Evolutionary conservation across 2,797 vertebrate species (phyloP).

Genomic region (Callimico goeldii): DNA sequence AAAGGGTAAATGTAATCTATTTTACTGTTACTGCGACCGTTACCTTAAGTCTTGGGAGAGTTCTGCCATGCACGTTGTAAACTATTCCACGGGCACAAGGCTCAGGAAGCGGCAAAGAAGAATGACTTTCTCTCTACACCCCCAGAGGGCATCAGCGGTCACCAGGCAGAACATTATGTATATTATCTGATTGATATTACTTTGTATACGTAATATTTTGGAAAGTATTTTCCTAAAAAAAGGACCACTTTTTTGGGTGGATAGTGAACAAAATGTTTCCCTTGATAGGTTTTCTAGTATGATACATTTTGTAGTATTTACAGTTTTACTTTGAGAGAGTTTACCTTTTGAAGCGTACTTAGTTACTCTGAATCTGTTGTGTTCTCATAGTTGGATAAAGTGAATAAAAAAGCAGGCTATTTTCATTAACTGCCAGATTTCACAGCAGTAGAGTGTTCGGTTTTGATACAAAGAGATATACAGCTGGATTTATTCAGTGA

Average conservation of each 20-base stretch:
- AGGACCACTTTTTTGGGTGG: neutral
- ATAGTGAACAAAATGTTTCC: constrained; percentile 1
- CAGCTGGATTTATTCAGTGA: constrained; percentile 27
- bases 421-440: constrained; percentile 74
- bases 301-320: neutral
- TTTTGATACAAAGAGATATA: constrained; percentile 66
- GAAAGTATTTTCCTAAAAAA: neutral
- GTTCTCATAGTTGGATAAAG: constrained; percentile 39
- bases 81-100: neutral
- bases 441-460: constrained; percentile 40
- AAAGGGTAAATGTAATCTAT: neutral
- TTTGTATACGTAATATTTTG: neutral
- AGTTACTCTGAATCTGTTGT: constrained; percentile 50
- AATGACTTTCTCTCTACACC: neutral
- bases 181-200: neutral
- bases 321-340: neutral
- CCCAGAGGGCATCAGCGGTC: neutral
- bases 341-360: constrained; percentile 43
- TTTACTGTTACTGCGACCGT: neutral
- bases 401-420: constrained; percentile 65
- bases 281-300: neutral
- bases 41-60: neutral
- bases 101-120: neutral
- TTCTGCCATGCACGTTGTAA: neutral
- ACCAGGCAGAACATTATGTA: neutral